Percentiles rank a stretch among this genome's conserved stretches.
phyloP scores from a whole-genome alignment of 2,113 vertebrate species.

The Lepus timidus region DNA sequence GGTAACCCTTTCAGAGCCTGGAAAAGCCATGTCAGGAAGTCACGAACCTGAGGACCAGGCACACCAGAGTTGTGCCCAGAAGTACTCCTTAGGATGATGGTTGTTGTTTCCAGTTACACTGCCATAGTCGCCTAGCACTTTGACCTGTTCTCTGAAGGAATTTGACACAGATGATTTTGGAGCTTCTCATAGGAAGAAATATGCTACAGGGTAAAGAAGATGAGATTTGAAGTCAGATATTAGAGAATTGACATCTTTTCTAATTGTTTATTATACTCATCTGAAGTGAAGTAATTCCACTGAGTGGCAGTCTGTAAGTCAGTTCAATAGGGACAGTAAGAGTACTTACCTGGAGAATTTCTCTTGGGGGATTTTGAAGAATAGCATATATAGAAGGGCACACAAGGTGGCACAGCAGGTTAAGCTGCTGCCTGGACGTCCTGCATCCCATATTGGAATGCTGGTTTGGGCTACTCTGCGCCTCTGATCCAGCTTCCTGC shows the following conservation, averaged over 20 bases:
- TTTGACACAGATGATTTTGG: neutral
- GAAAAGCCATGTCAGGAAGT: neutral
- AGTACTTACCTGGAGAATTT: neutral
- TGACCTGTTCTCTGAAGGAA: neutral
- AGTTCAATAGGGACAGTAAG: neutral
- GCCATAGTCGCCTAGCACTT: neutral
- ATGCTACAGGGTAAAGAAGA: neutral
- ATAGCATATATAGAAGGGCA: too few species aligned
- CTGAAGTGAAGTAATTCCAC: neutral
- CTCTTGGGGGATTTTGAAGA: neutral
- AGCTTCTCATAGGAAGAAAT: neutral
- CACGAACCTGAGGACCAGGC: neutral
- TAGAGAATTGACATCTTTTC: neutral
- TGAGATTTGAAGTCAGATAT: neutral
- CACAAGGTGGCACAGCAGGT: too few species aligned
- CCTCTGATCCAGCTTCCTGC: too few species aligned
- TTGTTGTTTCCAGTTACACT: neutral
- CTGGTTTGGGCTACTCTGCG: too few species aligned
- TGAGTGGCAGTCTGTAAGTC: neutral
- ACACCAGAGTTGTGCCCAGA: neutral
- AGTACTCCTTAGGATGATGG: neutral
- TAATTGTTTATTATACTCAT: neutral
- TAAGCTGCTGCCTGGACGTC: too few species aligned
- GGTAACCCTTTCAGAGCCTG: conserved; percentile 46
- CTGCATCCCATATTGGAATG: too few species aligned